Conservation (phyloP, 2,888 invertebrate genomes). For the Euproctis similis region DNA sequence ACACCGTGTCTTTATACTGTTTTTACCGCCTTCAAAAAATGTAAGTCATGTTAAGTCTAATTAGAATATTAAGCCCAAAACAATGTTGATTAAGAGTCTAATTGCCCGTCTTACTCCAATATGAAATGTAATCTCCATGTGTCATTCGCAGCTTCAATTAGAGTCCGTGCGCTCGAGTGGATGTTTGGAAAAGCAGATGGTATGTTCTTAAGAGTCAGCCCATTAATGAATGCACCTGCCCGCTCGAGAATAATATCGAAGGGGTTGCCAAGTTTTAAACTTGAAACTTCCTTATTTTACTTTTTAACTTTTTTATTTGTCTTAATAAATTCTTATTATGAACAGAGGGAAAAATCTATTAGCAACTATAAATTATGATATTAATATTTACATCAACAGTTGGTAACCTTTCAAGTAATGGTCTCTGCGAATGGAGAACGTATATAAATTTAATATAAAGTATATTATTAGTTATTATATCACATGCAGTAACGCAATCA, state of each 20-base stretch:
- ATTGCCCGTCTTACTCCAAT: too few relatives aligned
- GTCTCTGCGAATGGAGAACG: slow-evolving; percentile 17
- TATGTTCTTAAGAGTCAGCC: slow-evolving; percentile 48
- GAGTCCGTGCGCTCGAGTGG: slow-evolving; percentile 50
- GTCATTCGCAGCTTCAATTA: slow-evolving; percentile 47
- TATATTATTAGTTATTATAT: slow-evolving; percentile 50
- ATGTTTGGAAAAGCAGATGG: slow-evolving; percentile 71
- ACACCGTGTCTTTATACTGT: too few relatives aligned
- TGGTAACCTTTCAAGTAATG: slow-evolving; percentile 6
- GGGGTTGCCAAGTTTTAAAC: slow-evolving; percentile 31
- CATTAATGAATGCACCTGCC: slow-evolving; percentile 64
- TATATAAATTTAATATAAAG: slow-evolving; percentile 30
- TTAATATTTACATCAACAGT: slow-evolving; percentile 3
- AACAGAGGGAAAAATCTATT: neutral
- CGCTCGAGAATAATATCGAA: slow-evolving; percentile 28
- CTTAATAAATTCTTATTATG: too few relatives aligned
- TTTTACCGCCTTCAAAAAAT: too few relatives aligned
- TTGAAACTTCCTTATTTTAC: slow-evolving; percentile 13
- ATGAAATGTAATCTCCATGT: too few relatives aligned
- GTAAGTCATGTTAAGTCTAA: too few relatives aligned
- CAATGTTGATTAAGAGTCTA: too few relatives aligned
- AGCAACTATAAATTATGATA: neutral
- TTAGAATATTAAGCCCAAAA: too few relatives aligned
- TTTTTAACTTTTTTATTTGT: slow-evolving; percentile 1
- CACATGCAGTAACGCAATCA: slow-evolving; percentile 62